Conservation (phyloP, 1,140 invertebrate genomes). For the Stegodyphus dumicola region DNA sequence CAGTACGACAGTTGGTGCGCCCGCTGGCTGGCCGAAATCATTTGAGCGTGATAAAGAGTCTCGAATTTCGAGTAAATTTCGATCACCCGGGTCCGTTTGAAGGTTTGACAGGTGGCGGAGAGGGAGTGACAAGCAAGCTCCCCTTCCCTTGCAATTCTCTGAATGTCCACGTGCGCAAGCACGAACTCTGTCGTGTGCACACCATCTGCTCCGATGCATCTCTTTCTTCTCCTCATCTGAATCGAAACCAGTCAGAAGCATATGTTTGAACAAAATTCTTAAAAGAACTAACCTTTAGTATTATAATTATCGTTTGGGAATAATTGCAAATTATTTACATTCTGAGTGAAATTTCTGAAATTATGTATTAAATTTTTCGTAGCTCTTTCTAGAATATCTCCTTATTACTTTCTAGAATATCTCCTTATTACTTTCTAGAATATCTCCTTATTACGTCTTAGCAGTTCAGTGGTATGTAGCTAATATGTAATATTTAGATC, state of each 20-base stretch:
- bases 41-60: conserved; percentile 3
- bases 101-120: conserved; percentile 25
- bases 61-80: not conserved
- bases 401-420: too few relatives aligned
- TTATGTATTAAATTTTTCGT: too few relatives aligned
- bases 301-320: too few relatives aligned
- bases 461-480: too few relatives aligned
- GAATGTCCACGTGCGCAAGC: conserved; percentile 1
- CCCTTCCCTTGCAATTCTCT: not conserved
- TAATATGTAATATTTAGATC: too few relatives aligned
- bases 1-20: not conserved
- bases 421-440: too few relatives aligned
- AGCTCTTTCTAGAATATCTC: too few relatives aligned
- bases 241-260: not conserved
- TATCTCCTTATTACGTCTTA: too few relatives aligned
- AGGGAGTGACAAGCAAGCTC: not conserved
- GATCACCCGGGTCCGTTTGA: not conserved
- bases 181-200: conserved; percentile 27
- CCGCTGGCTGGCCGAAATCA: not conserved
- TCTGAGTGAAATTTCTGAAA: too few relatives aligned
- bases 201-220: conserved; percentile 18
- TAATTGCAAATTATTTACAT: too few relatives aligned
- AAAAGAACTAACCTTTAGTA: too few relatives aligned
- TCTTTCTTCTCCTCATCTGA: not conserved
- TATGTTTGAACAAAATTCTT: too few relatives aligned